phyloP scores from a whole-genome alignment of 1,140 invertebrate species.

The Drosophila fuyamai region DNA sequence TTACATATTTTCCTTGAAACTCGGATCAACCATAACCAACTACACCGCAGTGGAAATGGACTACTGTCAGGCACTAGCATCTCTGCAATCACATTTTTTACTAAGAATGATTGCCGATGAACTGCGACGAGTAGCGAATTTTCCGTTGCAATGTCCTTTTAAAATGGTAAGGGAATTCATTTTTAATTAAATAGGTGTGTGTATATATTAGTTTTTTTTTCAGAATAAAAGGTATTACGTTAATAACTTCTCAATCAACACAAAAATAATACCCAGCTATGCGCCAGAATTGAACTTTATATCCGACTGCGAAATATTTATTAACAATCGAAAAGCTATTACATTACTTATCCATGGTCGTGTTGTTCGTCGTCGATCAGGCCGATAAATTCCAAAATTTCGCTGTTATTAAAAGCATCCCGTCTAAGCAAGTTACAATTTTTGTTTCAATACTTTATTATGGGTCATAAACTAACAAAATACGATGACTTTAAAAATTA shows the following conservation, averaged over 20 bases:
- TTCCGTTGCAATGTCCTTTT: constrained; percentile 39
- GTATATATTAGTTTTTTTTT: too few species aligned
- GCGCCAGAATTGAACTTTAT: constrained; percentile 19
- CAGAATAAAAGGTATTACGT: too few species aligned
- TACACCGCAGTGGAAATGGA: constrained; percentile 6
- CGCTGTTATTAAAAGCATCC: not conserved
- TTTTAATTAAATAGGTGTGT: too few species aligned
- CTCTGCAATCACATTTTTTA: constrained; percentile 13
- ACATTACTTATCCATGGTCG: constrained; percentile 9
- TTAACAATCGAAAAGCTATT: constrained; percentile 21
- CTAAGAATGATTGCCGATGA: constrained; percentile 18
- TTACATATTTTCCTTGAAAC: too few species aligned
- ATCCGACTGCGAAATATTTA: constrained; percentile 4
- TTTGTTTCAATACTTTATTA: not conserved
- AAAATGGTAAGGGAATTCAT: constrained; percentile 18
- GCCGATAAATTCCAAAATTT: not conserved
- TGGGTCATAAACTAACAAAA: not conserved
- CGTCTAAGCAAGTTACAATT: constrained; percentile 1
- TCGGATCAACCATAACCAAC: too few species aligned
- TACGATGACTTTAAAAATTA: not conserved
- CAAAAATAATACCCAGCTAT: constrained; percentile 7
- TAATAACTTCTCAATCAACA: too few species aligned
- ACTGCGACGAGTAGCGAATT: constrained; percentile 28
- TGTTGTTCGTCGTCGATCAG: constrained; percentile 9
- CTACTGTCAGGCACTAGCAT: constrained; percentile 29